These are phyloP conservation scores for Phyllostomus discolor DNA, from an alignment of 2,113 vertebrate species.

Conservation along the genomic window DNA sequence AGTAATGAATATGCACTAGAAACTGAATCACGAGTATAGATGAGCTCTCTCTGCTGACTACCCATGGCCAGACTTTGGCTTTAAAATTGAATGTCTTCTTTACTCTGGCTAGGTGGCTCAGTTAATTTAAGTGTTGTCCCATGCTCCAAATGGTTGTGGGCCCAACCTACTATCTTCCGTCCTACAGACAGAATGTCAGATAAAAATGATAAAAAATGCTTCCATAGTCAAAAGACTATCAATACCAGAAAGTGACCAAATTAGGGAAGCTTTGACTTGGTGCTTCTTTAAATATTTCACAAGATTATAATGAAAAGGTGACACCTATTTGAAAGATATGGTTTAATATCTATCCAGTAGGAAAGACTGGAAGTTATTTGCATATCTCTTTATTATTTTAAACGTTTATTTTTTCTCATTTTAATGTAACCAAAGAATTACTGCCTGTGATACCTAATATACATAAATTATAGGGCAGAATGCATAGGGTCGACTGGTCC, in stretches of 20 bases:
- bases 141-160: too few species aligned
- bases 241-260: not conserved
- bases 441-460: too few species aligned
- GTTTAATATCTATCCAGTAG: not conserved
- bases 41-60: not conserved
- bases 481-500: not conserved
- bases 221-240: not conserved
- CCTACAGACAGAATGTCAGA: not conserved
- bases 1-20: not conserved
- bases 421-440: not conserved
- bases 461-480: not conserved
- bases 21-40: not conserved
- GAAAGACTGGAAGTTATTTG: not conserved
- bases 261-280: not conserved
- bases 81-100: not conserved
- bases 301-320: not conserved
- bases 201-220: not conserved
- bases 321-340: not conserved
- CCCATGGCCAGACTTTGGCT: not conserved
- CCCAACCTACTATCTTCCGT: not conserved
- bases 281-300: not conserved
- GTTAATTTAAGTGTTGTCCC: too few species aligned
- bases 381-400: not conserved
- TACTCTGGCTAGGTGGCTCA: too few species aligned
- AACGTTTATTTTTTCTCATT: not conserved